Conservation (phyloP, 2,113 vertebrate species). For the Macrotis lagotis region DNA sequence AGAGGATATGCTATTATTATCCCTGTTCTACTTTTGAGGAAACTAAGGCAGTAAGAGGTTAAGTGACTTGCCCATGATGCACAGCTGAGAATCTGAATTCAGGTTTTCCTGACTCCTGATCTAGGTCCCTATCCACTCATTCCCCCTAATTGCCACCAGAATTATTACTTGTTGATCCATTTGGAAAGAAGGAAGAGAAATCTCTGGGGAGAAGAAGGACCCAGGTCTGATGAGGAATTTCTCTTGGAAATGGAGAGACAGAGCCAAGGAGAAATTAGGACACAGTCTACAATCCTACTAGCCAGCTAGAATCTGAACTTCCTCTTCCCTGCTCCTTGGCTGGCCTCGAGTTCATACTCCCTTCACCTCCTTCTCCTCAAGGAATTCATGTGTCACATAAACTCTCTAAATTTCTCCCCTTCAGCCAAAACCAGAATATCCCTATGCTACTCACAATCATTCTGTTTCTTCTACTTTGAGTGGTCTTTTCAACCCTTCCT, state of each 20-base stretch:
- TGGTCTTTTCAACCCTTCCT: neutral
- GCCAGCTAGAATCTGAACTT: neutral
- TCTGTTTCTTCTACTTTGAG: neutral
- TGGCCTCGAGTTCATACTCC: neutral
- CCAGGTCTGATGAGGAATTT: neutral
- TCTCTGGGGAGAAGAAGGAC: neutral
- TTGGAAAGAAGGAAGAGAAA: neutral
- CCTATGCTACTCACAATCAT: neutral
- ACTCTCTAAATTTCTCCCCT: neutral
- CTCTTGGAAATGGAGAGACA: neutral
- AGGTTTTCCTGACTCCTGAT: neutral
- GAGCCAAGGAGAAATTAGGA: neutral
- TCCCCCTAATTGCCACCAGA: neutral
- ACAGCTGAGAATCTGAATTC: neutral
- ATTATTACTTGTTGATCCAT: neutral
- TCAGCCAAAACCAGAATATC: neutral
- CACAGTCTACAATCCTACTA: neutral
- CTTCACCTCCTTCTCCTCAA: neutral
- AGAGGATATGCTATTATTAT: neutral
- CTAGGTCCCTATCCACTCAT: neutral
- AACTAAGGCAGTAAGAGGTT: neutral
- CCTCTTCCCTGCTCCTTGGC: neutral
- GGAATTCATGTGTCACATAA: neutral
- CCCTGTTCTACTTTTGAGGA: neutral
- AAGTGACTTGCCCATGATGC: neutral